Conservation (phyloP, 2,888 invertebrate genomes). For the Steinernema carpocapsae region DNA sequence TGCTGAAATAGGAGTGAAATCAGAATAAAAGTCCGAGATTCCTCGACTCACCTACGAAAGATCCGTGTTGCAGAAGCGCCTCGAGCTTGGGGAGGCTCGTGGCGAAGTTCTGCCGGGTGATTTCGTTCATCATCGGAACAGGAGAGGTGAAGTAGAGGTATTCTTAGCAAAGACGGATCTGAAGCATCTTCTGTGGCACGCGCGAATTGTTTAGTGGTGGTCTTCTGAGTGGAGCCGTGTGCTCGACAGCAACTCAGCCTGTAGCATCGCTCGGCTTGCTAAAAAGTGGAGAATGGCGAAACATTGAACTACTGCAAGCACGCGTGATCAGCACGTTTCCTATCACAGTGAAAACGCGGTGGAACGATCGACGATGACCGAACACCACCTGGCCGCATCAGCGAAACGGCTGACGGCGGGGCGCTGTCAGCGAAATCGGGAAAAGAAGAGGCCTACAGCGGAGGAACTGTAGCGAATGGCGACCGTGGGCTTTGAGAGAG, state of each 20-base stretch:
- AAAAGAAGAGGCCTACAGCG: too few relatives aligned
- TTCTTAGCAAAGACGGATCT: not conserved
- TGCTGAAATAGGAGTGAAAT: conserved; percentile 5
- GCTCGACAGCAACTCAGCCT: conserved; percentile 20
- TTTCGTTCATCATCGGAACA: not conserved
- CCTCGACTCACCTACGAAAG: conserved; percentile 6
- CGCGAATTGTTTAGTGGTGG: not conserved
- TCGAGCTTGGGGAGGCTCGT: conserved; percentile 16
- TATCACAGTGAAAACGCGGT: too few relatives aligned
- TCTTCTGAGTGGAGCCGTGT: conserved; percentile 1
- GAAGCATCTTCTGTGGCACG: conserved; percentile 21
- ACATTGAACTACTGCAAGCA: not conserved
- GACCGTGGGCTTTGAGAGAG: too few relatives aligned
- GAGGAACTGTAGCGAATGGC: too few relatives aligned
- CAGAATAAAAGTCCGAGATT: not conserved
- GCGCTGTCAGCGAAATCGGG: too few relatives aligned
- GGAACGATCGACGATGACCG: too few relatives aligned
- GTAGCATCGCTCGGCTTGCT: conserved; percentile 30
- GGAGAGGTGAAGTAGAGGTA: too few relatives aligned
- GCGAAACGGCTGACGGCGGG: too few relatives aligned
- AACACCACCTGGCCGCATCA: too few relatives aligned
- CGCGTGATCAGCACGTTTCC: not conserved
- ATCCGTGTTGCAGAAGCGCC: not conserved
- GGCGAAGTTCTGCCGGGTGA: conserved; percentile 13
- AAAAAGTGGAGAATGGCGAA: not conserved